Base-by-base conservation (phyloP, 2,797 vertebrate genomes). In the Myotis findleyi region DNA sequence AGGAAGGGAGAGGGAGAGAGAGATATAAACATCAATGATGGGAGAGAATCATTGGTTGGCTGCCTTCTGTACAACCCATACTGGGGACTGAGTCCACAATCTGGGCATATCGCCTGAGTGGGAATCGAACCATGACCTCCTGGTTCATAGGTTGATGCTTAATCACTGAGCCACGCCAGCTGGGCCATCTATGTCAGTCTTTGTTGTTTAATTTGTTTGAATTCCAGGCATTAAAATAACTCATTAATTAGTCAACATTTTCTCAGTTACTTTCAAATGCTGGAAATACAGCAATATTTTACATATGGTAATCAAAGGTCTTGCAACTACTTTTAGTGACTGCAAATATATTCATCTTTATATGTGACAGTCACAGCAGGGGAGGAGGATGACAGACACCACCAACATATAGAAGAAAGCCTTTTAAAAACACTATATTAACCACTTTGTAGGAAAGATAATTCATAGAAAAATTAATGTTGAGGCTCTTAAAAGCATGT, bases 141-240 rank as follows among this genome's bases (percentile, higher is more conserved):
- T 30, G 27, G 59, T 62, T 62, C 59, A 30, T 14, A 62, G 59
- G 59, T 62, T 62, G 59, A 62, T 62, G 27, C 12, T 62, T 27
- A 14, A 13, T 59, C 11, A 14, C 27, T 62, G 59, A 62, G 59
- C 12, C 59, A 30, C 3, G 27, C 27, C 59, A 62, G 59, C 59
- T 62, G 59, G 27, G 59, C 59, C 59, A 62, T 27, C 27, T 30
- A 30, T 62, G 27, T 14, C 59, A 62, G 75, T 91, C 23, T 47
- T 11, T 69, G 5, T 89, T 69, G 68, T 30, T 9, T 95, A 81
- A 91, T 57, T 94, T n/a, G 10, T 97, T 97, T 94, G 81, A 91
- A 93, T 16, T 47, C 14, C n/a, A 92, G 68, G 77, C 62, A 79
- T 93, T 92, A 95, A 94, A 94, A 72, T 62, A 87, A 83, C 23